Percentiles rank a stretch among this genome's conserved stretches.
Conservation (phyloP, 2,888 invertebrate species). For the Mythimna ferrago region DNA sequence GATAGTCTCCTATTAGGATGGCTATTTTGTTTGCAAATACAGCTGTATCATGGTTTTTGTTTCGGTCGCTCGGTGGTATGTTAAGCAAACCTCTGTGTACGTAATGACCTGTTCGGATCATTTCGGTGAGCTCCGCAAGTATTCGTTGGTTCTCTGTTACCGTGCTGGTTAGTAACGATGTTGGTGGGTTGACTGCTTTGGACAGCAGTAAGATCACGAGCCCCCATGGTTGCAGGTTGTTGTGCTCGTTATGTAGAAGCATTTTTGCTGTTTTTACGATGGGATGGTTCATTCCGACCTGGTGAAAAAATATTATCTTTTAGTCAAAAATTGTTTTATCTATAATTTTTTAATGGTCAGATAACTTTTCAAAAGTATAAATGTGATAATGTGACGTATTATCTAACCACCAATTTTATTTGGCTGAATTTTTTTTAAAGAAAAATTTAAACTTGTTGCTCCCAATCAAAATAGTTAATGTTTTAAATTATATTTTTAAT, state of each 20-base stretch:
- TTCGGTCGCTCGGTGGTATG: conserved; percentile 85
- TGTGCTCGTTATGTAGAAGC: conserved; percentile 95
- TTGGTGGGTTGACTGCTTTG: conserved; percentile 92
- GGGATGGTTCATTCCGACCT: conserved; percentile 96
- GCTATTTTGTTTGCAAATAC: conserved; percentile 97
- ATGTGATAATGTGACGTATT: neutral
- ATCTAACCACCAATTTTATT: neutral
- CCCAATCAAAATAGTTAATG: neutral
- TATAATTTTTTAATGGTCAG: neutral
- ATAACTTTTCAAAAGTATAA: neutral
- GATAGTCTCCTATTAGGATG: conserved; percentile 95
- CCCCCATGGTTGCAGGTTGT: conserved; percentile 96
- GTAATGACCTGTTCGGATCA: conserved; percentile 96
- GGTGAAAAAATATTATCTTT: conserved; percentile 36
- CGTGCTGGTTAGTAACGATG: conserved; percentile 90
- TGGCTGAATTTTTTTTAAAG: no score
- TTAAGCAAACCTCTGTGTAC: conserved; percentile 93
- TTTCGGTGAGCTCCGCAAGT: conserved; percentile 94
- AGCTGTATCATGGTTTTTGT: conserved; percentile 92
- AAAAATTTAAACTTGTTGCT: neutral
- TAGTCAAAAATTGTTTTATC: neutral
- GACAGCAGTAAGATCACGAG: conserved; percentile 95
- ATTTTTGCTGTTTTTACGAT: conserved; percentile 96
- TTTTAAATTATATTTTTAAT: neutral
- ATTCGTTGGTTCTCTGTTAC: conserved; percentile 88